A percentile compares a stretch with the other conserved stretches of the same genome.
Conservation (phyloP, 2,113 vertebrate species). For the Pholis gunnellus region DNA sequence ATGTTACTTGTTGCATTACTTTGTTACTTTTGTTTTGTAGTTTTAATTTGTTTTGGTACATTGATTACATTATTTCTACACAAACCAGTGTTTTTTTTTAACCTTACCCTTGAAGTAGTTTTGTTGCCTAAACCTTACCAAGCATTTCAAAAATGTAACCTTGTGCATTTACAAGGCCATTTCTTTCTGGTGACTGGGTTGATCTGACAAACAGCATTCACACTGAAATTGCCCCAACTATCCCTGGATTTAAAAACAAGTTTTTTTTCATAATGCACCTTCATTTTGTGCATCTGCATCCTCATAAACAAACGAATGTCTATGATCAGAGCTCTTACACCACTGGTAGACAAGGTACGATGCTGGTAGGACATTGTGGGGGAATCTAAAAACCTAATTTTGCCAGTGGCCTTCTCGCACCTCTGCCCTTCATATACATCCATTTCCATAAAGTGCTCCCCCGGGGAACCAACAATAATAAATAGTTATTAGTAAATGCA, state of each 20-base stretch:
- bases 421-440: conserved; percentile 75
- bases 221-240: background rate
- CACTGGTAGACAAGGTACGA: conserved; percentile 40
- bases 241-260: background rate
- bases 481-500: conserved; percentile 86
- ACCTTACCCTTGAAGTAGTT: background rate
- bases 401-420: conserved; percentile 72
- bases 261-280: conserved; percentile 29
- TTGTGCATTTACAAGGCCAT: background rate
- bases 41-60: background rate
- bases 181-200: background rate
- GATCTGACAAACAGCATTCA: background rate
- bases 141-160: background rate
- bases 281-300: conserved; percentile 34
- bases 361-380: conserved; percentile 59
- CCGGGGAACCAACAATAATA: conserved; percentile 82
- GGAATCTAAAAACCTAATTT: conserved; percentile 80
- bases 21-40: background rate
- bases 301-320: conserved; percentile 51
- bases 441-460: conserved; percentile 82
- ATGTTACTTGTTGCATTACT: too few relatives aligned
- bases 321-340: conserved; percentile 47
- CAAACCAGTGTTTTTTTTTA: background rate
- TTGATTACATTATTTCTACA: background rate
- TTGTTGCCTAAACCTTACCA: background rate